These are phyloP conservation scores for Erannis defoliaria DNA, from an alignment of 2,888 invertebrate genomes.

Conservation along the genomic window DNA sequence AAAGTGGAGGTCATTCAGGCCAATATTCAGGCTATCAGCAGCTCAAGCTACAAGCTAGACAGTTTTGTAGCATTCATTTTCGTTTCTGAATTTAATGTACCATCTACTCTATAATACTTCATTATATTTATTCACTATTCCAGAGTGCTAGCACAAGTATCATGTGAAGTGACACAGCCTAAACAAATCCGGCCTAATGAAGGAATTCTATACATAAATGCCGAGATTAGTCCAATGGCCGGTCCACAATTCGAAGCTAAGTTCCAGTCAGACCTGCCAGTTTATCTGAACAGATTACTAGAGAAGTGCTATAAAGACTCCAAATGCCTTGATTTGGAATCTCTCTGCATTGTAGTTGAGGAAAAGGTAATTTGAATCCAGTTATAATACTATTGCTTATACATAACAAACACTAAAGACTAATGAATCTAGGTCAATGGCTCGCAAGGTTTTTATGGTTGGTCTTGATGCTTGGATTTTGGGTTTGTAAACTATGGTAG, in stretches of 20 bases:
- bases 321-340: slow-evolving; percentile 96
- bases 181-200: slow-evolving; percentile 95
- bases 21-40: too few relatives aligned
- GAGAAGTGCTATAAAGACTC: slow-evolving; percentile 97
- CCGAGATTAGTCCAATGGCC: slow-evolving; percentile 95
- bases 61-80: too few relatives aligned
- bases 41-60: too few relatives aligned
- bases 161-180: slow-evolving; percentile 95
- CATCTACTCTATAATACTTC: neutral
- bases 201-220: slow-evolving; percentile 94
- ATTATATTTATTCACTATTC: slow-evolving; percentile 43
- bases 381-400: too few relatives aligned
- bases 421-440: too few relatives aligned
- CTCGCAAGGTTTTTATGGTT: too few relatives aligned
- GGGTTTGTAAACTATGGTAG: too few relatives aligned
- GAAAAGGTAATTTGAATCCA: slow-evolving; percentile 89
- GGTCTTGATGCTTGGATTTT: too few relatives aligned
- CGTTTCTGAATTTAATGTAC: too few relatives aligned
- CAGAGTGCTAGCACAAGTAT: slow-evolving; percentile 95
- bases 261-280: slow-evolving; percentile 89
- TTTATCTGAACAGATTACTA: slow-evolving; percentile 92
- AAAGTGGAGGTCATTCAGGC: too few relatives aligned
- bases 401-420: too few relatives aligned
- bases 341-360: slow-evolving; percentile 96
- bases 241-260: slow-evolving; percentile 94